Evolutionary conservation across 2,113 vertebrate genomes (phyloP).

Genomic region (Lepus timidus): DNA sequence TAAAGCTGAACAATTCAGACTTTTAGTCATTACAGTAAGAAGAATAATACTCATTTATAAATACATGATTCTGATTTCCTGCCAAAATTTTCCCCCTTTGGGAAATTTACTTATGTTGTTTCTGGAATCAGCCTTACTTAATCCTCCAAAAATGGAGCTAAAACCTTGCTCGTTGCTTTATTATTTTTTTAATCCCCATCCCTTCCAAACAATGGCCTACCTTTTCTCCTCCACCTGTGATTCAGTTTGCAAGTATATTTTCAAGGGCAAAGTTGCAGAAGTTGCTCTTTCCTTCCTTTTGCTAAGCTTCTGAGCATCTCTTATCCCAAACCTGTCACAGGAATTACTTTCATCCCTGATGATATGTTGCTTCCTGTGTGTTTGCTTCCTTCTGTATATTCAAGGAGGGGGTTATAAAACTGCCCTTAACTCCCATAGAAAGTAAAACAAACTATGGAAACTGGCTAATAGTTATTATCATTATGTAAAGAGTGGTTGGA

Average conservation of each 20-base stretch:
- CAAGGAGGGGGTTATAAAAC: conserved; percentile 41
- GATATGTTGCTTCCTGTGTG: not conserved
- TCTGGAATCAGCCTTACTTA: conserved; percentile 76
- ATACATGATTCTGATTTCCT: conserved; percentile 76
- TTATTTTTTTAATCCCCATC: not conserved
- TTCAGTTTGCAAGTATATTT: conserved; percentile 49
- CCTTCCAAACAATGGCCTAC: not conserved
- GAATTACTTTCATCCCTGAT: conserved; percentile 26
- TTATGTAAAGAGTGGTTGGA: conserved; percentile 22
- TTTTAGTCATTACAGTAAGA: conserved; percentile 55
- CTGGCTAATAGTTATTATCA: not conserved
- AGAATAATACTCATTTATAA: conserved; percentile 70
- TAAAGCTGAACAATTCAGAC: conserved; percentile 16
- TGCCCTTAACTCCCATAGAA: conserved; percentile 20
- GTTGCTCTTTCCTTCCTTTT: conserved; percentile 50
- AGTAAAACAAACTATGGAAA: conserved; percentile 43
- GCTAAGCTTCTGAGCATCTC: not conserved
- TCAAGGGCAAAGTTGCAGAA: not conserved
- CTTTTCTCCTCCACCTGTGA: not conserved
- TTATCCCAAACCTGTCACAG: not conserved
- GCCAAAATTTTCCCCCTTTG: conserved; percentile 74
- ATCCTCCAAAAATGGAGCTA: conserved; percentile 63
- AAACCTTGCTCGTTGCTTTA: conserved; percentile 74
- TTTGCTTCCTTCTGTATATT: conserved; percentile 58
- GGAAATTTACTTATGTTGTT: conserved; percentile 84